Evolutionary conservation across 2,888 invertebrate genomes (phyloP), one percentile per base, ranked within the genome.

Genomic region (Limnephilus auricula): DNA sequence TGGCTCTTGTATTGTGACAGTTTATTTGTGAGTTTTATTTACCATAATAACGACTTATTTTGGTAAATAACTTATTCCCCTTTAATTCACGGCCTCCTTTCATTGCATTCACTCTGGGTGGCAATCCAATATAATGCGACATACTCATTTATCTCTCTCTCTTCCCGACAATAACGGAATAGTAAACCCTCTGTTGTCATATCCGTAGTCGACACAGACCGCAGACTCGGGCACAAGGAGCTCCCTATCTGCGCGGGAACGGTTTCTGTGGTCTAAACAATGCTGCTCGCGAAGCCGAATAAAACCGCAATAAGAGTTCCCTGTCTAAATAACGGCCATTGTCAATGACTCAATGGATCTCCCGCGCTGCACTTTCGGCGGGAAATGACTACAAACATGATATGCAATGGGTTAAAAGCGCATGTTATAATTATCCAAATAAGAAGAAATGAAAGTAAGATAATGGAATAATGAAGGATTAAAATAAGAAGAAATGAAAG

Each of bases 261-360:
- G 86, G 65, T 50, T 30, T 86, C 34, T 86, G 86, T 50, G 50
- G 86, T 86, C 31, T 86, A 50, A 86, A 86, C 86, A 86, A 45
- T 15, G 45, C 34, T 25, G 82, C 32, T 82, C 86, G 86, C 50
- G 86, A 45, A 86, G 86, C 65, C 65, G 50, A 86, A 86, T 50
- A 86, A 65, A 31, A 86, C 50, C 86, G 45, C 86, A 45, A 86
- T 40, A 45, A 45, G 30, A 32, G 45, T 31, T 30, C 86, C 31
- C 86, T 15, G 45, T 31, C 45, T 86, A 45, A 88, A 88, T 88
- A 79, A 78, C 87, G 34, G 34, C 78, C 87, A 79, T 88, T 88
- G 34, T 88, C 78, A 79, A 79, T 65, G 50, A 50, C 50, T 45
- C 13, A 45, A 45, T 87, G 87, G 87, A 88, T 88, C 87, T 88